Evolutionary conservation across 2,113 vertebrate species (phyloP), one percentile per base, ranked within the genome.

Genomic region (Zootoca vivipara): DNA sequence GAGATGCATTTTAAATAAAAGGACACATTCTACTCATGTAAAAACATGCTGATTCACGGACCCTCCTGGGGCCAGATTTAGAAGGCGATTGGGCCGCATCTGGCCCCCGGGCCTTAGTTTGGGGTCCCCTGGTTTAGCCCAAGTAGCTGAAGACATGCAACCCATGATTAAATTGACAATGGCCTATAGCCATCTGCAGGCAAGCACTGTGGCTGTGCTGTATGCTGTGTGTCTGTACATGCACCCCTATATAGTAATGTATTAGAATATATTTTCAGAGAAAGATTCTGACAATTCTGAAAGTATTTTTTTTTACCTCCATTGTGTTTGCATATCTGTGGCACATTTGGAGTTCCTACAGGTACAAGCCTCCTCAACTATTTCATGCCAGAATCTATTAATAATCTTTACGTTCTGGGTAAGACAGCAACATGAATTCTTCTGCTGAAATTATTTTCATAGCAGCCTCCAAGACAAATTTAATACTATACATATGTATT

Each of bases 401-500:
- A 35, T 85, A 74, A 74, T 52, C 24, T n/a, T 73, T 62, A 74
- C 33, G 3, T 74, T 9, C 62, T 28, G 6, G 42, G 12, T 82
- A 16, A 42, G 64, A 69, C 38, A 26, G 5, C 33, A 77, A 38
- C 26, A 64, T 75, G 72, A 42, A 20, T 38, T 40, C 33, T 42
- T 87, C 85, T 89, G 3, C 15, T 89, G 3, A 20, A 24, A 3
- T 78, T 83, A 81, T 13, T 1, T 26, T 91, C 4, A 85, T 73
- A 13, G 1, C 33, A 72, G 0, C 2, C 24, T 5, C 70, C 5
- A 65, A 7, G 5, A 81, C 88, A 86, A 20, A 58, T 56, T 78
- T 75, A 93, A 84, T 78, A 7, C 74, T 88, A 30, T 28, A 4
- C 3, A 12, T 56, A 30, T 89, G 28, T 86, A 91, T 62, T 86